Conservation (phyloP, 1,140 invertebrate genomes). For the Brachionus angularis region DNA sequence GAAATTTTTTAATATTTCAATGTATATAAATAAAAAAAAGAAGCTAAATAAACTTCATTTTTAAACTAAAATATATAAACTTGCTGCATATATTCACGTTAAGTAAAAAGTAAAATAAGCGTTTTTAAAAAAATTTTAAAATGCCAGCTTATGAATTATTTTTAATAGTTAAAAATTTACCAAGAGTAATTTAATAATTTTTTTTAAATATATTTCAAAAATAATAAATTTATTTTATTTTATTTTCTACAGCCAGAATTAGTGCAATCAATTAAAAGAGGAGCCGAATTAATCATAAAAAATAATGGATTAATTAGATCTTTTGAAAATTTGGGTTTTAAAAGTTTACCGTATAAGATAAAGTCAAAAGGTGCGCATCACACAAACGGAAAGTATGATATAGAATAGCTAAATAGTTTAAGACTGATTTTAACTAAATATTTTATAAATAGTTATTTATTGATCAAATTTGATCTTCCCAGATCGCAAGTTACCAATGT, state of each 20-base stretch:
- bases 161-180: constrained; percentile 37
- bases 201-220: background rate
- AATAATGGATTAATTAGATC: constrained; percentile 28
- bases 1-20: no score
- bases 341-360: constrained; percentile 20
- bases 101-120: constrained; percentile 7
- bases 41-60: no score
- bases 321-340: constrained; percentile 40
- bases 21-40: no score
- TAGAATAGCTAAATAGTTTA: no score
- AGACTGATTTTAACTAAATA: background rate
- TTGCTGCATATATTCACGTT: no score
- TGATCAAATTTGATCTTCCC: constrained; percentile 38
- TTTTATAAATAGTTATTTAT: constrained; percentile 11
- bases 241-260: constrained; percentile 19
- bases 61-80: no score
- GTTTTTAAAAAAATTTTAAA: background rate
- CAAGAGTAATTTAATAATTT: background rate
- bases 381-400: constrained; percentile 52
- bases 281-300: constrained; percentile 12
- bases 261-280: constrained; percentile 40
- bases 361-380: constrained; percentile 16
- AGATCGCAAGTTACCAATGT: background rate
- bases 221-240: background rate
- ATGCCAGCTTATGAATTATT: constrained; percentile 43